phyloP scores from a whole-genome alignment of 2,113 vertebrate genomes.

The Aspiorhynchus laticeps region DNA sequence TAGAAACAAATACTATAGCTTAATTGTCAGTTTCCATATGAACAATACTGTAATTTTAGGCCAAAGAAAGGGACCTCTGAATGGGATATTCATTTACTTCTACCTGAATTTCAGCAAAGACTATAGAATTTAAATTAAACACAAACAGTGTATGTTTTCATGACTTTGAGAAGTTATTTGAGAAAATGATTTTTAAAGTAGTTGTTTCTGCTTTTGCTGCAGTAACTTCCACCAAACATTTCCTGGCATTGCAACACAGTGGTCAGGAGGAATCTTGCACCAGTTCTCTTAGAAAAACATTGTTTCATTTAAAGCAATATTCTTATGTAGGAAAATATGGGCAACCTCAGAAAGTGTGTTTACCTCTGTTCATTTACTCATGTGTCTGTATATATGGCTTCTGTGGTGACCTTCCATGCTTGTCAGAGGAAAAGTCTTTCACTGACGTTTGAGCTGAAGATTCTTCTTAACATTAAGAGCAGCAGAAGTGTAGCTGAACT shows the following conservation, averaged over 20 bases:
- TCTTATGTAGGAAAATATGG: no score
- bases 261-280: background rate
- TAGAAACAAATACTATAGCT: background rate
- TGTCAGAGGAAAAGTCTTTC: background rate
- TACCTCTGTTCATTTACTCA: background rate
- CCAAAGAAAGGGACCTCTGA: no score
- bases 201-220: background rate
- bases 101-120: no score
- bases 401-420: background rate
- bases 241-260: background rate
- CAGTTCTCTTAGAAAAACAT: background rate
- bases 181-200: no score
- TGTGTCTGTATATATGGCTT: no score
- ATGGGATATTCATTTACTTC: no score
- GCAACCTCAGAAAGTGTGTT: background rate
- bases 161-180: no score
- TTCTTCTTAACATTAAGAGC: background rate
- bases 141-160: no score
- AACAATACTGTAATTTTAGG: background rate
- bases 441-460: background rate
- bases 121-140: no score
- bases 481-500: no score
- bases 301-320: background rate
- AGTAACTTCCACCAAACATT: background rate
- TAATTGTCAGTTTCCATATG: background rate